Conservation (phyloP, 1,140 invertebrate species). For the Aphis gossypii region DNA sequence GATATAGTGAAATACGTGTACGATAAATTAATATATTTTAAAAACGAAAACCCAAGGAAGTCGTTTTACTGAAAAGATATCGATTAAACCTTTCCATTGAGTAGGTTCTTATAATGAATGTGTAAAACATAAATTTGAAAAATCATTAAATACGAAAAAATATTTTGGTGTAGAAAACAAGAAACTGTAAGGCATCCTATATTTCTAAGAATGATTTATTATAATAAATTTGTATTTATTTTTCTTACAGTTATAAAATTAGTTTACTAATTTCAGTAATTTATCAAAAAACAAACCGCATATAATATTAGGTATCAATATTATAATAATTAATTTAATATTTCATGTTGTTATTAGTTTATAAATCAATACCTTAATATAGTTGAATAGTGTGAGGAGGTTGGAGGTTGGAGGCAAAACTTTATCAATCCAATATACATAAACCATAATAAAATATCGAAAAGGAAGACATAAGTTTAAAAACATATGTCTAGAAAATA, state of each 20-base stretch:
- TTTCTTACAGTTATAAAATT: not conserved
- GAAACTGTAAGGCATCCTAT: too few relatives aligned
- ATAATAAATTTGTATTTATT: not conserved
- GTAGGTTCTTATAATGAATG: too few relatives aligned
- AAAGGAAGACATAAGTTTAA: too few relatives aligned
- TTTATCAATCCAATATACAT: too few relatives aligned
- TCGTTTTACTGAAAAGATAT: not conserved
- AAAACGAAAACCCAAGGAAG: not conserved
- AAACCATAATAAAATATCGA: too few relatives aligned
- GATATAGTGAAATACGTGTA: not conserved
- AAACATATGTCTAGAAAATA: too few relatives aligned
- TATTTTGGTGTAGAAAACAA: too few relatives aligned
- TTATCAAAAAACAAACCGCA: too few relatives aligned
- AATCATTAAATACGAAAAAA: not conserved
- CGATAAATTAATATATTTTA: not conserved
- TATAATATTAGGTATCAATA: too few relatives aligned
- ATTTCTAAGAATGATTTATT: too few relatives aligned
- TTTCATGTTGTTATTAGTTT: not conserved
- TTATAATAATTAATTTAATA: not conserved
- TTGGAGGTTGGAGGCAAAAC: too few relatives aligned
- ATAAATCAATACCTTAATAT: not conserved
- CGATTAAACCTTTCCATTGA: not conserved
- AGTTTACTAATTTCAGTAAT: not conserved
- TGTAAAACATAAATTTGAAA: too few relatives aligned
- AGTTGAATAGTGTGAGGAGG: not conserved